Evolutionary conservation across 2,113 vertebrate species (phyloP), one percentile per base, ranked within the genome.

Genomic region (Taurulus bubalis): DNA sequence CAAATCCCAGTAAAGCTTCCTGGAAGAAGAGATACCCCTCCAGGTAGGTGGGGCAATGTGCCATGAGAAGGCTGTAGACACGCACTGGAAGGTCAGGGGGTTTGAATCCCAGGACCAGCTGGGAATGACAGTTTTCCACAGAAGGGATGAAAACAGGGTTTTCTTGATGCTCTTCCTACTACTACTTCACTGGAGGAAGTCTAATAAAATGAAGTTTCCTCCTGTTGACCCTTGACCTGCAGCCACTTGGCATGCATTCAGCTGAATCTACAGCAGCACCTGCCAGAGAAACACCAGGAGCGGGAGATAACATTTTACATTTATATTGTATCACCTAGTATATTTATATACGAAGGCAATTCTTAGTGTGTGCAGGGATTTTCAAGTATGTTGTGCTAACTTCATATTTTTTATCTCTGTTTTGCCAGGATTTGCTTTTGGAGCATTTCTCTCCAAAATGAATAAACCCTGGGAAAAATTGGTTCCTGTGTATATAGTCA

Each of bases 251-350:
- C 49, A 55, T 40, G 34, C 34, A 47, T 71, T 81, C 74, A 77
- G 5, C 64, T 70, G 22, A 73, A 36, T 47, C 32, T 58, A 8
- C 34, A 42, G 30, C 14, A 66, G 9, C 49, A 49, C 14, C 72
- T 84, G 77, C 69, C 58, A 58, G 40, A 38, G 49, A 67, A 69
- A 70, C 22, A 70, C 40, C 69, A 24, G 22, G 8, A 65, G 68
- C 24, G 32, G 18, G 20, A 69, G 82, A 87, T 74, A 84, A 77
- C 77, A 69, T 77, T 64, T 83, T 60, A 51, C 78, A 62, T 80
- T 84, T 77, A 59, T 65, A 80, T 84, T 74, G 80, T 71, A 80
- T 78, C 74, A 84, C 75, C 80, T 56, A 26, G 30, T 81, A 36
- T 60, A 71, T 83, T 36, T 16, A 49, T 69, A 8, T 36, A 67